phyloP scores from a whole-genome alignment of 2,113 vertebrate species.

The Hyperopisus bebe region DNA sequence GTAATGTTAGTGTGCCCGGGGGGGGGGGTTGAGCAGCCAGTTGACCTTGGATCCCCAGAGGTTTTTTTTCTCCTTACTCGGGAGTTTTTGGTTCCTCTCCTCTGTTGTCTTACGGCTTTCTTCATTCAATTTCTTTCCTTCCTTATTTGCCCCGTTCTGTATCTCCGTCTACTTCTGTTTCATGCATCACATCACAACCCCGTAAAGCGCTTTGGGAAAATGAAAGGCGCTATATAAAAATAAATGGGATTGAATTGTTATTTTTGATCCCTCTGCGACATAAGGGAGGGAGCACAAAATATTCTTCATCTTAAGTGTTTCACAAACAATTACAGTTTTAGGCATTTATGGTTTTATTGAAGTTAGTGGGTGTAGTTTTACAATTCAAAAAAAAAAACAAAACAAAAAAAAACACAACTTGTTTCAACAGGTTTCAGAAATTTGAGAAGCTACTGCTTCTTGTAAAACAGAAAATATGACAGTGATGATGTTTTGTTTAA shows the following conservation, averaged over 20 bases:
- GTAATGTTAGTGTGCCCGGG: too few relatives aligned
- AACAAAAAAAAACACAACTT: not conserved
- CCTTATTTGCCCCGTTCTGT: too few relatives aligned
- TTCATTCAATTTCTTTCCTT: too few relatives aligned
- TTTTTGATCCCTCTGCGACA: not conserved
- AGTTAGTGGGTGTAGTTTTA: not conserved
- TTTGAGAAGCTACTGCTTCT: not conserved
- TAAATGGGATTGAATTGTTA: not conserved
- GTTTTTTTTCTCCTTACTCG: too few relatives aligned
- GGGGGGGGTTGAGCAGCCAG: too few relatives aligned
- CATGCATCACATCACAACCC: too few relatives aligned
- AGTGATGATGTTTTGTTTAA: not conserved
- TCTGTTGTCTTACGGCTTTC: too few relatives aligned
- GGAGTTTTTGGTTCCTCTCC: too few relatives aligned
- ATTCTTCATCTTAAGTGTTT: not conserved
- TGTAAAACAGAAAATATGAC: not conserved
- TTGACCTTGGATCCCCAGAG: too few relatives aligned
- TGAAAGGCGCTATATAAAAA: too few relatives aligned
- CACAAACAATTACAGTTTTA: not conserved
- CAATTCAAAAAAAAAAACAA: not conserved
- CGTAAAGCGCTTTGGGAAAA: too few relatives aligned
- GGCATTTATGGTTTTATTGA: not conserved
- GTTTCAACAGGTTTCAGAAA: not conserved
- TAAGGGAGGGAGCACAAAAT: not conserved
- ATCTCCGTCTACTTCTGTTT: too few relatives aligned